Evolutionary conservation across 2,888 invertebrate genomes (phyloP).

Genomic region (Dryobota labecula): DNA sequence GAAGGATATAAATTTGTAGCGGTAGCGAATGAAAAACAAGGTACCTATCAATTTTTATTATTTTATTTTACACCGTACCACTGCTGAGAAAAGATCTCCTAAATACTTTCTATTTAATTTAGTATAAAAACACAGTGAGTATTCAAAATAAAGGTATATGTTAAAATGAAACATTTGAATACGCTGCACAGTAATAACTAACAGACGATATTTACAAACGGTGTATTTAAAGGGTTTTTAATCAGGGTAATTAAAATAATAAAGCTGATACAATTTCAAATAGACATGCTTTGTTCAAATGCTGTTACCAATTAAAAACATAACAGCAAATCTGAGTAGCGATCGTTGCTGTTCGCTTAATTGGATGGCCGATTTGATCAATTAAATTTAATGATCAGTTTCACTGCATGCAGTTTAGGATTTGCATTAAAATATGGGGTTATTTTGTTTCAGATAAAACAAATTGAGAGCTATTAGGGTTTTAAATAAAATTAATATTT

Average conservation of each 20-base stretch:
- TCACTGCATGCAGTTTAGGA: slow-evolving; percentile 14
- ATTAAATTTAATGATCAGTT: slow-evolving; percentile 33
- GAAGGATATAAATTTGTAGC: too few species aligned
- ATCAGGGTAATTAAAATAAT: background rate
- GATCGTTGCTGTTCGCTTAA: slow-evolving; percentile 19
- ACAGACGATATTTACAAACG: background rate
- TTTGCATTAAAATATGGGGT: background rate
- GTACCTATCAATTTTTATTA: too few species aligned
- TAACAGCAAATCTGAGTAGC: slow-evolving; percentile 11
- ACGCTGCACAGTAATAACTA: too few species aligned
- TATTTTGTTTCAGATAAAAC: slow-evolving; percentile 2
- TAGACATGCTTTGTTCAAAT: slow-evolving; percentile 5
- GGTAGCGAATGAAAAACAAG: too few species aligned
- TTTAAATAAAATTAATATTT: background rate
- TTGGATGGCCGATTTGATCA: slow-evolving; percentile 35
- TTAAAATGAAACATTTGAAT: too few species aligned
- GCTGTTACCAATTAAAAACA: slow-evolving; percentile 11
- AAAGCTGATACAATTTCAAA: background rate
- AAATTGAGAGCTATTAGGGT: background rate
- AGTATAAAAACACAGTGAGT: background rate
- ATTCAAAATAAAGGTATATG: background rate
- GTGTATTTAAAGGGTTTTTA: background rate
- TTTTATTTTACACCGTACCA: too few species aligned
- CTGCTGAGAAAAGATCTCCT: too few species aligned
- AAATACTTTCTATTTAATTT: background rate